These are phyloP conservation scores for Galleria mellonella DNA, from an alignment of 1,140 invertebrate genomes.

Conservation along the genomic window DNA sequence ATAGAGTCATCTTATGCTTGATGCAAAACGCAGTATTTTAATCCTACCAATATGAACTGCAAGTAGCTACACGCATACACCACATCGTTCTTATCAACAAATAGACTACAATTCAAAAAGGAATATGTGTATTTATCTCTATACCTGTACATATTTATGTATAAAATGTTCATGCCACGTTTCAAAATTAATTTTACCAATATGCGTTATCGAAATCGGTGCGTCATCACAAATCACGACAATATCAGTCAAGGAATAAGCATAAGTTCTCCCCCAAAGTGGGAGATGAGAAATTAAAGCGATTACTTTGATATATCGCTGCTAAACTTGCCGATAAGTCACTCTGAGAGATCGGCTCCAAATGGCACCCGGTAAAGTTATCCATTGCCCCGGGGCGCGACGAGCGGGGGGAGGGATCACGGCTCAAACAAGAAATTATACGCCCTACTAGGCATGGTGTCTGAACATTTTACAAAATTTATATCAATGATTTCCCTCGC, in stretches of 20 bases:
- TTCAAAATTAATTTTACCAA: neutral
- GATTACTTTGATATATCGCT: constrained; percentile 69
- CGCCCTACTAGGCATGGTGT: constrained; percentile 7
- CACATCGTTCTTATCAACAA: no score
- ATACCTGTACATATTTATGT: no score
- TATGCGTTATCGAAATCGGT: constrained; percentile 5
- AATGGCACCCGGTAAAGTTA: constrained; percentile 62
- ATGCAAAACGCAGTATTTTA: no score
- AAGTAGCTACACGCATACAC: no score
- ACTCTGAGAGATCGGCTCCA: constrained; percentile 53
- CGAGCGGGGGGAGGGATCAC: constrained; percentile 3
- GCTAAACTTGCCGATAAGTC: constrained; percentile 69
- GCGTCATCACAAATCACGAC: constrained; percentile 34
- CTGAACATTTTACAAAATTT: neutral
- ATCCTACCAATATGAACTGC: no score
- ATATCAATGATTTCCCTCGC: neutral
- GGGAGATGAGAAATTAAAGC: constrained; percentile 70
- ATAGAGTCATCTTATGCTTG: no score
- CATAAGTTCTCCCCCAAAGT: constrained; percentile 49
- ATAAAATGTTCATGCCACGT: no score
- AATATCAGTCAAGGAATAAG: constrained; percentile 51
- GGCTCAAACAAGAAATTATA: constrained; percentile 25
- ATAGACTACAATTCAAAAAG: no score
- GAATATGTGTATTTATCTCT: no score
- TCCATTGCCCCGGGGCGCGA: constrained; percentile 37